Percentiles rank a stretch among this genome's conserved stretches.
These are phyloP conservation scores for Dolomedes plantarius DNA, from an alignment of 2,888 invertebrate genomes.

Conservation along the genomic window DNA sequence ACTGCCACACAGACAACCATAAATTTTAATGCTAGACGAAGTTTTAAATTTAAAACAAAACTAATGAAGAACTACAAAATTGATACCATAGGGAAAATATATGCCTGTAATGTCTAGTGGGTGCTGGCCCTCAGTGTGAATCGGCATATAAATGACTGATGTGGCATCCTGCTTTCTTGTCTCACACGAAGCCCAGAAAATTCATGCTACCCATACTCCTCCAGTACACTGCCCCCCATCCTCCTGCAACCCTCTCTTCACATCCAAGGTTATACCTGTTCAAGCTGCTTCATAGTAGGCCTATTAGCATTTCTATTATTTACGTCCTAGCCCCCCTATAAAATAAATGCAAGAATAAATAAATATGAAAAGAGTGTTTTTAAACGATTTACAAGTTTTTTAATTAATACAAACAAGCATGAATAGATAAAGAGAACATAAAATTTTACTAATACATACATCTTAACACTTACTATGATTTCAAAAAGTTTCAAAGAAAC, in stretches of 20 bases:
- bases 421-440: too few relatives aligned
- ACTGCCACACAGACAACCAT: neutral
- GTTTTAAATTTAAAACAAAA: neutral
- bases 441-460: too few relatives aligned
- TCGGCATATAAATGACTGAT: too few relatives aligned
- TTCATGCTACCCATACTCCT: too few relatives aligned
- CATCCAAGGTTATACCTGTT: neutral
- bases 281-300: neutral
- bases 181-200: too few relatives aligned
- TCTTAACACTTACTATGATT: too few relatives aligned
- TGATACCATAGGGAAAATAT: neutral
- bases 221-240: neutral
- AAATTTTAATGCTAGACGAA: neutral
- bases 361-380: neutral
- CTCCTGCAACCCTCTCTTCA: neutral
- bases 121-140: too few relatives aligned
- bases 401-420: neutral
- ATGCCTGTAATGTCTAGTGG: neutral
- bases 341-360: constrained; percentile 2
- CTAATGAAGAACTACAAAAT: neutral
- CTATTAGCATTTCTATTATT: neutral
- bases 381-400: neutral
- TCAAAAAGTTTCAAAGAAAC: too few relatives aligned
- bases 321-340: neutral
- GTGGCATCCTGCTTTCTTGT: too few relatives aligned